Conservation (phyloP, 1,140 invertebrate genomes). For the Xylocopa sonorina region DNA sequence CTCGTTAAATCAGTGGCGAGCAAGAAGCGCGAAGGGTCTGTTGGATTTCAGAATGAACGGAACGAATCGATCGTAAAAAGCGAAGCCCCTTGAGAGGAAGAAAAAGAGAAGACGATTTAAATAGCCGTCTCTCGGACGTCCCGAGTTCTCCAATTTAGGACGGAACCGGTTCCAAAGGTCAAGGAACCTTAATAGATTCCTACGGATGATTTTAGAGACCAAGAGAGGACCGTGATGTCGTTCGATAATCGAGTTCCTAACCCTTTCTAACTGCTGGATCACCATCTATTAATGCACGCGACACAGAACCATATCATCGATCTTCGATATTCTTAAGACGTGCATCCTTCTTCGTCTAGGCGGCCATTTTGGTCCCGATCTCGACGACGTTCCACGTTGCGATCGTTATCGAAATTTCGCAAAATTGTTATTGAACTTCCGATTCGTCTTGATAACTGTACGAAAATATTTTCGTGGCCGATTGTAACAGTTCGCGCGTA, state of each 20-base stretch:
- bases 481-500: background rate
- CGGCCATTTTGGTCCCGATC: background rate
- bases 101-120: slow-evolving; percentile 17
- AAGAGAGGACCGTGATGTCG: background rate
- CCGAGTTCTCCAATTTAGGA: slow-evolving; percentile 8
- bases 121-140: background rate
- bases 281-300: no score
- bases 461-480: background rate
- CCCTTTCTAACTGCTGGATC: no score
- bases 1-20: background rate
- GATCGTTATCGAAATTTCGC: no score
- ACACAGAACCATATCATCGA: no score
- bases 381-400: background rate
- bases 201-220: background rate
- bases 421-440: background rate
- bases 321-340: no score
- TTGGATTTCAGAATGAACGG: background rate
- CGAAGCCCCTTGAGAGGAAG: background rate
- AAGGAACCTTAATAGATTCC: slow-evolving; percentile 25
- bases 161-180: slow-evolving; percentile 31
- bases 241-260: background rate
- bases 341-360: no score
- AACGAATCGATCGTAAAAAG: background rate
- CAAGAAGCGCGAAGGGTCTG: background rate
- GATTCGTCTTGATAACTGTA: background rate